Evolutionary conservation across 2,113 vertebrate genomes (phyloP), one percentile per base, ranked within the genome.

Genomic region (Antennarius striatus): DNA sequence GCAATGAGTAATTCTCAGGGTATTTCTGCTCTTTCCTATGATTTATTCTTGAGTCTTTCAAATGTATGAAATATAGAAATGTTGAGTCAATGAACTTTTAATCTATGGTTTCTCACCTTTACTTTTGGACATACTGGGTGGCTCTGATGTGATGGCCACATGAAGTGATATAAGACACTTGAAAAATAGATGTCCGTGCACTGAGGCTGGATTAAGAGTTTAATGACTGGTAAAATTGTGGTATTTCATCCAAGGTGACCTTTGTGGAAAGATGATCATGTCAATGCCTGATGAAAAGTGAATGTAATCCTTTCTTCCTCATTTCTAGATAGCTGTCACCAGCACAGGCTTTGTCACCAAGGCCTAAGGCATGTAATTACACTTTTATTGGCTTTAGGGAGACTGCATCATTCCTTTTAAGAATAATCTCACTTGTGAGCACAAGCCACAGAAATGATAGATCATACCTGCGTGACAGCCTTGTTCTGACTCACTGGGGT

Each of bases 191-290:
- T 77, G 82, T 82, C 68, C 72, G 63, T 50, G 70, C 77, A 63
- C 70, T 59, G 77, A 77, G 70, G 73, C 79, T 73, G 88, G 90
- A 92, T 92, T 91, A 91, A 82, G 87, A 86, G 91, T 92, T 93
- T 92, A 93, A 93, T 92, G 92, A 92, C 84, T 92, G 91, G 90
- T 92, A 90, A 92, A 92, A 91, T 90, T 90, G 88, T 91, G 87
- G 89, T 70, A 71, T 90, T 86, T 86, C 46, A 39, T 88, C 88
- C 90, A 93, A 93, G 92, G 91, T 93, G 91, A 93, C 92, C 92
- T 79, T 79, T 55, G 71, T 70, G 59, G 76, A 80, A 87, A 87
- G 83, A 85, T 86, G 88, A 90, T 82, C 72, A 61, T 63, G 75
- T 75, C 71, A 75, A 57, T 64, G 79, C 77, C 63, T 67, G 87